These are phyloP conservation scores for Trachurus trachurus DNA, from an alignment of 2,797 vertebrate genomes.

Conservation along the genomic window DNA sequence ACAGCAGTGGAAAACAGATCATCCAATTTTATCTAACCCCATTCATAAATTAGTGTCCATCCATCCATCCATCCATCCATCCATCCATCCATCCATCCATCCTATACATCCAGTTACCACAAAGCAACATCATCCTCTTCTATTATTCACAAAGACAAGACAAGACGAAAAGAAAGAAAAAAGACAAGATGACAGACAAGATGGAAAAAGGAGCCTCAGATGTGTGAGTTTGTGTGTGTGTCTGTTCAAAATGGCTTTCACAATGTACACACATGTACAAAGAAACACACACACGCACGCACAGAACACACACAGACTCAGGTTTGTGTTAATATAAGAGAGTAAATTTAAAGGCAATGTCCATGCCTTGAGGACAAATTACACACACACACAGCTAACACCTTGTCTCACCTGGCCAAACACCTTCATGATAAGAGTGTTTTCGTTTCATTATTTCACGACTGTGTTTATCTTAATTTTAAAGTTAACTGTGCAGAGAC, in stretches of 20 bases:
- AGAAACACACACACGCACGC: conserved; percentile 4
- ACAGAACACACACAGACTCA: conserved; percentile 4
- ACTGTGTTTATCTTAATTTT: background rate
- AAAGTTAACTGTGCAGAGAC: background rate
- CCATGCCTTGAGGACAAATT: background rate
- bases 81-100: background rate
- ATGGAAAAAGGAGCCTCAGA: too few relatives aligned
- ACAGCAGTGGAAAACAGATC: conserved; percentile 26
- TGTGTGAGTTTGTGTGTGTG: background rate
- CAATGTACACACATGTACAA: conserved; percentile 8
- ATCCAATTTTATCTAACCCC: conserved; percentile 11
- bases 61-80: conserved; percentile 1
- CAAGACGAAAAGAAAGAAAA: background rate
- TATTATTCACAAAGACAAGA: conserved; percentile 50
- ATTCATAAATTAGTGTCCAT: conserved; percentile 12
- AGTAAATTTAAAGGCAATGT: background rate
- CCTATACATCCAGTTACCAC: conserved; percentile 37
- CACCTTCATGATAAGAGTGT: background rate
- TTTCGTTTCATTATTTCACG: background rate
- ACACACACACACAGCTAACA: background rate
- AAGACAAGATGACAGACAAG: conserved; percentile 5
- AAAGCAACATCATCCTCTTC: conserved; percentile 24
- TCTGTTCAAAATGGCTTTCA: background rate
- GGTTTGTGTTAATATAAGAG: conserved; percentile 18
- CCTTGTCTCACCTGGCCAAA: background rate